Conservation (phyloP, 2,888 invertebrate species). For the Phengaris alcon region DNA sequence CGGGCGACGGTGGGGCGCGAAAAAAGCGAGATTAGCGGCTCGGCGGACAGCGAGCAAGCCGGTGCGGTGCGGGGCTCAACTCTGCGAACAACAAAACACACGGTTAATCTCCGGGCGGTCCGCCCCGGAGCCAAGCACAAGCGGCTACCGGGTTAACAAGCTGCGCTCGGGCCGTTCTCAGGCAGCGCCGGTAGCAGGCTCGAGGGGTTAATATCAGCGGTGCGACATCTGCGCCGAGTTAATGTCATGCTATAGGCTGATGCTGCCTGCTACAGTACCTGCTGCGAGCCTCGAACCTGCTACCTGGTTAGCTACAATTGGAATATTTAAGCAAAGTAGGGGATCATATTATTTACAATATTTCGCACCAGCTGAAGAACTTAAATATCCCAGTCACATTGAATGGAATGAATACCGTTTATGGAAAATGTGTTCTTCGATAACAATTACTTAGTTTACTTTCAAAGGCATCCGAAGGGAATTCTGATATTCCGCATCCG, state of each 20-base stretch:
- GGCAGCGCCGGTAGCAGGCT: slow-evolving; percentile 50
- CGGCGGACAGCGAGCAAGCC: slow-evolving; percentile 78
- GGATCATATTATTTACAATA: slow-evolving; percentile 6
- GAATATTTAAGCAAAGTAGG: slow-evolving; percentile 22
- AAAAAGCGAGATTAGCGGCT: slow-evolving; percentile 79
- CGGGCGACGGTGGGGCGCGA: slow-evolving; percentile 74
- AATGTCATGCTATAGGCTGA: slow-evolving; percentile 42
- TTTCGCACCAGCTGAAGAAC: not conserved
- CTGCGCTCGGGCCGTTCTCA: slow-evolving; percentile 60
- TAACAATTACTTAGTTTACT: slow-evolving; percentile 20
- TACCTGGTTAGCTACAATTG: slow-evolving; percentile 44
- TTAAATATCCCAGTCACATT: not conserved
- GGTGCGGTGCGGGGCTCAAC: slow-evolving; percentile 78
- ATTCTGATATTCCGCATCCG: slow-evolving; percentile 2
- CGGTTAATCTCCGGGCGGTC: slow-evolving; percentile 74
- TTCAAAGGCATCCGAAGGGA: slow-evolving; percentile 17
- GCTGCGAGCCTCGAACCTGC: slow-evolving; percentile 53
- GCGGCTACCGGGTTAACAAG: slow-evolving; percentile 79
- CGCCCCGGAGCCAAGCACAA: slow-evolving; percentile 76
- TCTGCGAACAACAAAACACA: slow-evolving; percentile 81
- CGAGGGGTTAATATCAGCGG: slow-evolving; percentile 46
- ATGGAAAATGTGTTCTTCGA: slow-evolving; percentile 7
- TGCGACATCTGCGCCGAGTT: slow-evolving; percentile 5
- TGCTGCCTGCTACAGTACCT: slow-evolving; percentile 49
- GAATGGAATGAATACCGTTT: not conserved